These are phyloP conservation scores for Brachyrhaphis roseni DNA, from an alignment of 2,797 vertebrate species.

Conservation along the genomic window DNA sequence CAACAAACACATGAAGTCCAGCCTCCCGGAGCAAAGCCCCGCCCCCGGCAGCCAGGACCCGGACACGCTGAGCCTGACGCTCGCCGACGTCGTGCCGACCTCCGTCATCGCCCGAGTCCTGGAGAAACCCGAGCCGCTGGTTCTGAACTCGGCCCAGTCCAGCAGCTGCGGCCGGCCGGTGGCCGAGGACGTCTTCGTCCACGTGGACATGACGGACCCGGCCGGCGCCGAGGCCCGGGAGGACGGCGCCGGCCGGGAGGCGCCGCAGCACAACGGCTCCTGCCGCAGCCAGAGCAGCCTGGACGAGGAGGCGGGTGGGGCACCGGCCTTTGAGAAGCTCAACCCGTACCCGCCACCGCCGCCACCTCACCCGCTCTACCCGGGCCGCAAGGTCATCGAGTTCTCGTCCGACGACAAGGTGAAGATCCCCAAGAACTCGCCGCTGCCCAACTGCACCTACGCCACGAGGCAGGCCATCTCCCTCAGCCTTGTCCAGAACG, in stretches of 20 bases:
- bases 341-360: conserved; percentile 92
- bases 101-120: conserved; percentile 93
- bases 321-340: conserved; percentile 89
- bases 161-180: conserved; percentile 87
- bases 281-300: conserved; percentile 80
- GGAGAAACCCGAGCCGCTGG: conserved; percentile 94
- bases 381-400: conserved; percentile 95
- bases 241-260: conserved; percentile 25
- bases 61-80: conserved; percentile 83
- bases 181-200: conserved; percentile 95
- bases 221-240: conserved; percentile 35
- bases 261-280: conserved; percentile 84
- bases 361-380: conserved; percentile 88
- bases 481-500: conserved; percentile 91
- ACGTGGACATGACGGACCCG: conserved; percentile 93
- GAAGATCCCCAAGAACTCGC: conserved; percentile 95
- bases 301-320: conserved; percentile 73
- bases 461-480: conserved; percentile 97
- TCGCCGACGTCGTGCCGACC: conserved; percentile 92
- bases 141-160: conserved; percentile 94
- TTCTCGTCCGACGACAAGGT: conserved; percentile 95
- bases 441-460: conserved; percentile 95
- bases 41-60: conserved; percentile 79
- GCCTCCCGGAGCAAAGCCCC: conserved; percentile 75
- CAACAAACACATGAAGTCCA: conserved; percentile 91